Percentiles rank a stretch among this genome's conserved stretches.
These are phyloP conservation scores for Sarcophaga rosellei DNA, from an alignment of 2,888 invertebrate genomes.

Conservation along the genomic window DNA sequence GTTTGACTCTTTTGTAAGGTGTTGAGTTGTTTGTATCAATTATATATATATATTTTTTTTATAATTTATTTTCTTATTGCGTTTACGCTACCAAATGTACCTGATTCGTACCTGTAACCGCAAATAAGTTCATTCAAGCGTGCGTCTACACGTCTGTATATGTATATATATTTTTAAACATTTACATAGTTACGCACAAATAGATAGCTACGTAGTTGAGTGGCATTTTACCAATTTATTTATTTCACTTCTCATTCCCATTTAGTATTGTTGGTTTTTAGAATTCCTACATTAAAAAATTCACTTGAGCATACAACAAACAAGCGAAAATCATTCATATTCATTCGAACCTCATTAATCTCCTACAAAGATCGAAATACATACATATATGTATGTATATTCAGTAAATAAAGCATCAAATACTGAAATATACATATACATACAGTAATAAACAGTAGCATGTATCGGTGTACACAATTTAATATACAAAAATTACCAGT, in stretches of 20 bases:
- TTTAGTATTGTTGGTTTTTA: constrained; percentile 5
- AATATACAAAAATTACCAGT: constrained; percentile 11
- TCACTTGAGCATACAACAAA: constrained; percentile 46
- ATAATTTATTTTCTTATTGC: no score
- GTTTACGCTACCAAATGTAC: constrained; percentile 12
- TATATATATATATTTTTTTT: no score
- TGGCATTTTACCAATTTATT: constrained; percentile 39
- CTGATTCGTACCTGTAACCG: constrained; percentile 46
- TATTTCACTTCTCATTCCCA: constrained; percentile 13
- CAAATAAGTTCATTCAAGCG: constrained; percentile 62
- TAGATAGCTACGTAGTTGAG: constrained; percentile 13
- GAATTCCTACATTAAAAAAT: constrained; percentile 46
- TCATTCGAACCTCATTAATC: constrained; percentile 42
- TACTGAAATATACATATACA: no score
- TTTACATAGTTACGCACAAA: constrained; percentile 5
- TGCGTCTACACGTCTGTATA: constrained; percentile 41
- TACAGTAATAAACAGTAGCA: background rate
- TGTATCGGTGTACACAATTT: constrained; percentile 28
- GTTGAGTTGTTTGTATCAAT: no score
- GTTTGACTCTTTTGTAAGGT: no score
- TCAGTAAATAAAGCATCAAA: background rate
- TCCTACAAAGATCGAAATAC: background rate
- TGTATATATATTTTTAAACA: background rate
- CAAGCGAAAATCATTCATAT: constrained; percentile 18
- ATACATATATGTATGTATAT: background rate